phyloP scores from a whole-genome alignment of 2,888 invertebrate species.

The Lutraria lutraria region DNA sequence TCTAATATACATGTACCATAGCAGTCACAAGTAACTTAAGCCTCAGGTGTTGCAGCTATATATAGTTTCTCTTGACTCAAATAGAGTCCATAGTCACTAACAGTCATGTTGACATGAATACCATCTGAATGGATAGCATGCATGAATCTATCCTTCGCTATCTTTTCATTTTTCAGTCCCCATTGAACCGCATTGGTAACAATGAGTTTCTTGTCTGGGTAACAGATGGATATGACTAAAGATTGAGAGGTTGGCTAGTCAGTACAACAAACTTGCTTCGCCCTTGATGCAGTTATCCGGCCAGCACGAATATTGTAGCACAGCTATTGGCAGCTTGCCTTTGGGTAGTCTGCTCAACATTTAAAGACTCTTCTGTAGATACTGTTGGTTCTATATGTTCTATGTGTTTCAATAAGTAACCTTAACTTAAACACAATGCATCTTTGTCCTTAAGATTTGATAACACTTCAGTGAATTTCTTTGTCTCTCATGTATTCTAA shows the following conservation, averaged over 20 bases:
- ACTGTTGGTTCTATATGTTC: neutral
- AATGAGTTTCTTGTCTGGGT: constrained; percentile 7
- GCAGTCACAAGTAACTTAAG: constrained; percentile 41
- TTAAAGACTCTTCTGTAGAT: neutral
- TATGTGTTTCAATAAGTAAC: neutral
- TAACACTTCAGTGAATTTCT: no score
- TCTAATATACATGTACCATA: constrained; percentile 18
- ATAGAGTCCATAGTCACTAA: constrained; percentile 21
- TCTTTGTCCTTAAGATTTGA: neutral
- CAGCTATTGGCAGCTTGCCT: neutral
- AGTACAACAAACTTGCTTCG: neutral
- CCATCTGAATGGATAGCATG: neutral
- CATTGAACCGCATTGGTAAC: constrained; percentile 14
- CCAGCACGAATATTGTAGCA: neutral
- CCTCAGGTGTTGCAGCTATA: constrained; percentile 43
- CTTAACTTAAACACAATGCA: neutral
- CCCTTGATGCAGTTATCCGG: neutral
- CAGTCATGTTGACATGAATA: neutral
- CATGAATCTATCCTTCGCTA: neutral
- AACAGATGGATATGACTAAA: constrained; percentile 23
- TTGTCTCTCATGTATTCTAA: no score
- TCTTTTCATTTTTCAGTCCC: constrained; percentile 38
- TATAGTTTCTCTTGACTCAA: constrained; percentile 12
- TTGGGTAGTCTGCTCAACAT: neutral
- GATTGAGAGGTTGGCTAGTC: neutral